Evolutionary conservation across 2,888 invertebrate species (phyloP).

Genomic region (Drosophila multiciliata): DNA sequence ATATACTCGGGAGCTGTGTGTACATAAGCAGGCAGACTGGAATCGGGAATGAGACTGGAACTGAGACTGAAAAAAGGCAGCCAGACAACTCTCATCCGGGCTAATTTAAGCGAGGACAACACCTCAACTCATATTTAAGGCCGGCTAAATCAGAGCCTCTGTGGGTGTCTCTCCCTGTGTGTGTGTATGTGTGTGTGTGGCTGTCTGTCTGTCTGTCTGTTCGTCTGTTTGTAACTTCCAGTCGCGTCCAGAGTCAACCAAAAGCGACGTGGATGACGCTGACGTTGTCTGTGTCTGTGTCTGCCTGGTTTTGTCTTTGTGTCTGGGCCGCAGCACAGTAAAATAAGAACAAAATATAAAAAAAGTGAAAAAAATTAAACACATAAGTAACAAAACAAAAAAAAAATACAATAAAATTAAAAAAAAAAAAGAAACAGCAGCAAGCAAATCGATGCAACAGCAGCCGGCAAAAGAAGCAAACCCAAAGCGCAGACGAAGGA

Average conservation of each 20-base stretch:
- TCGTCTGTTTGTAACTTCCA: constrained; percentile 51
- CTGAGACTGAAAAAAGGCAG: constrained; percentile 40
- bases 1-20: constrained; percentile 9
- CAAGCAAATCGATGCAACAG: constrained; percentile 72
- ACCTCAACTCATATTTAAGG: constrained; percentile 83
- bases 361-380: constrained; percentile 65
- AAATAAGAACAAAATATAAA: constrained; percentile 30
- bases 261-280: constrained; percentile 67
- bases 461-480: constrained; percentile 65
- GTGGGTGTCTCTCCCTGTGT: constrained; percentile 21
- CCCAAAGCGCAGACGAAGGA: constrained; percentile 32
- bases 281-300: constrained; percentile 50
- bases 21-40: constrained; percentile 34
- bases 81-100: constrained; percentile 52
- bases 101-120: constrained; percentile 83
- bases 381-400: constrained; percentile 71
- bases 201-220: constrained; percentile 37
- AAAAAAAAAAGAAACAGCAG: constrained; percentile 56
- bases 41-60: constrained; percentile 10
- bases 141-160: constrained; percentile 77
- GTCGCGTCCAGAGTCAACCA: constrained; percentile 71
- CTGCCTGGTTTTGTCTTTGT: constrained; percentile 78
- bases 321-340: constrained; percentile 77
- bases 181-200: constrained; percentile 38
- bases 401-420: constrained; percentile 73